Percentiles rank a stretch among this genome's conserved stretches.
These are phyloP conservation scores for Helicoverpa assulta DNA, from an alignment of 2,888 invertebrate genomes.

Conservation along the genomic window DNA sequence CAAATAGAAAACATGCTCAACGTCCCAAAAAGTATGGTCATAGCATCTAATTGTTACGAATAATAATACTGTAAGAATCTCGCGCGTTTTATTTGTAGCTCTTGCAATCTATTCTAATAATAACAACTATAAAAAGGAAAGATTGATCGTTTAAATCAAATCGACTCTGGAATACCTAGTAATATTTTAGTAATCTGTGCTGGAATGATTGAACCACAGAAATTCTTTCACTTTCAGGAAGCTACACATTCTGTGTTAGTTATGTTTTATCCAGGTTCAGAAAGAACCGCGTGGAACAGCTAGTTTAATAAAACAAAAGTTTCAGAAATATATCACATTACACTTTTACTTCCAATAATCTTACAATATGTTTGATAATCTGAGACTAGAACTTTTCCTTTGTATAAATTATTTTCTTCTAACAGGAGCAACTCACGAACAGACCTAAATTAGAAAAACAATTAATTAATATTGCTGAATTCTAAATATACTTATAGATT, in stretches of 20 bases:
- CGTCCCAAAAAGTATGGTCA: constrained; percentile 12
- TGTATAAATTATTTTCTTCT: constrained; percentile 81
- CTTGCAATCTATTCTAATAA: not conserved
- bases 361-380: constrained; percentile 86
- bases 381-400: constrained; percentile 84
- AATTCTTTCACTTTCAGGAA: too few relatives aligned
- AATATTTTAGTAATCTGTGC: too few relatives aligned
- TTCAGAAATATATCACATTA: constrained; percentile 14
- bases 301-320: not conserved
- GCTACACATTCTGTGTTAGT: too few relatives aligned
- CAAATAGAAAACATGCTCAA: constrained; percentile 56
- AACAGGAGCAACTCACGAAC: constrained; percentile 76
- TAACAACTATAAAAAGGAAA: too few relatives aligned
- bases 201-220: too few relatives aligned
- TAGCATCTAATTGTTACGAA: constrained; percentile 17
- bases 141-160: too few relatives aligned
- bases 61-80: constrained; percentile 48
- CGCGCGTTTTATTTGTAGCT: constrained; percentile 39
- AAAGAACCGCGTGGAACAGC: too few relatives aligned
- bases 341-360: constrained; percentile 75
- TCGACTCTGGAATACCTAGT: too few relatives aligned
- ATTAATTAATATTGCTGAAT: constrained; percentile 7
- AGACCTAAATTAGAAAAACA: constrained; percentile 73
- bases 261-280: too few relatives aligned
- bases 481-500: too few relatives aligned